Percentiles rank a stretch among this genome's conserved stretches.
phyloP scores from a whole-genome alignment of 2,113 vertebrate species.

The Callorhinus ursinus region DNA sequence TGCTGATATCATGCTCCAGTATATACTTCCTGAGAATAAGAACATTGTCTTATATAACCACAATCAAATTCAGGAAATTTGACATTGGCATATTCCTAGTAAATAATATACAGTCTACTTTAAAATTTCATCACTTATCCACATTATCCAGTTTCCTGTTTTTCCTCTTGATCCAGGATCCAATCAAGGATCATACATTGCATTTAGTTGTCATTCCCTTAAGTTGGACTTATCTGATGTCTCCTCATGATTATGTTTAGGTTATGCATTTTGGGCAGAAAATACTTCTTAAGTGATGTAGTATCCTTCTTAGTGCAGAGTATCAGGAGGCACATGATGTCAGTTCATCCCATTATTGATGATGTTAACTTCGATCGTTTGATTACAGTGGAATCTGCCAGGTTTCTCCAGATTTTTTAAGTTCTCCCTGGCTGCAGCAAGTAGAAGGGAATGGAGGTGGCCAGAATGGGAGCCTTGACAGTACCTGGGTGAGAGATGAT shows the following conservation, averaged over 20 bases:
- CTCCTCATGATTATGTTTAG: background rate
- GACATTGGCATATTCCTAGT: background rate
- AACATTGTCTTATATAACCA: background rate
- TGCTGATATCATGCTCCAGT: background rate
- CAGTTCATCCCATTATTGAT: background rate
- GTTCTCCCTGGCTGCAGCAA: background rate
- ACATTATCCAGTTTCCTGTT: background rate
- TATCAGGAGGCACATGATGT: background rate
- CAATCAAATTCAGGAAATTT: conserved; percentile 42
- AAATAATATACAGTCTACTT: background rate
- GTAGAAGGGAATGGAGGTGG: background rate
- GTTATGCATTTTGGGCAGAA: background rate
- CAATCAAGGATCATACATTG: background rate
- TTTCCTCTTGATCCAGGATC: background rate
- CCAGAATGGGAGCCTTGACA: background rate
- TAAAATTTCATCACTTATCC: conserved; percentile 2
- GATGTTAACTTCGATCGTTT: conserved; percentile 8
- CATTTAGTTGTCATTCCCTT: background rate
- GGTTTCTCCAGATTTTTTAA: background rate
- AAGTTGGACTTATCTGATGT: background rate
- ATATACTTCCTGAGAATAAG: conserved; percentile 35
- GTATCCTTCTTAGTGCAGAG: background rate
- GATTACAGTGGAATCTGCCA: background rate
- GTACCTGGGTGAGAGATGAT: background rate
- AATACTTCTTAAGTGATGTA: background rate